Evolutionary conservation across 2,797 vertebrate species (phyloP).

Genomic region (Amazona finschi): DNA sequence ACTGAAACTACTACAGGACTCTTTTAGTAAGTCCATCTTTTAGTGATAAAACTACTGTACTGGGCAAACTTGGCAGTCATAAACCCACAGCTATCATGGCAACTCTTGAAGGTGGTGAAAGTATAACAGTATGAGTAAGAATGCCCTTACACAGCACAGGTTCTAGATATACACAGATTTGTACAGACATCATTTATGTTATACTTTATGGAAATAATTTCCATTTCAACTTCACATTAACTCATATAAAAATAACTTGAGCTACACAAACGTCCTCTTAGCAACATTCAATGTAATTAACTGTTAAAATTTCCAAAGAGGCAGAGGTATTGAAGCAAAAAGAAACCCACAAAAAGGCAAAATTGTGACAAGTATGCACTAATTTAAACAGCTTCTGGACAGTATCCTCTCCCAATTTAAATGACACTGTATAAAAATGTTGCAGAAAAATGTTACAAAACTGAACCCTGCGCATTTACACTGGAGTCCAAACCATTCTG

Average conservation of each 20-base stretch:
- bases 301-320: constrained; percentile 84
- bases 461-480: constrained; percentile 83
- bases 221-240: constrained; percentile 83
- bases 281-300: constrained; percentile 86
- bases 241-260: constrained; percentile 91
- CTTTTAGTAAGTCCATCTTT: constrained; percentile 81
- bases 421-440: constrained; percentile 86
- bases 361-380: constrained; percentile 82
- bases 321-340: constrained; percentile 89
- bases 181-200: constrained; percentile 80
- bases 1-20: constrained; percentile 88
- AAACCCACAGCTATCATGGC: constrained; percentile 77
- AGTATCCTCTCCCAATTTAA: constrained; percentile 89
- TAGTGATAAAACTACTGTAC: constrained; percentile 85
- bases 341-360: constrained; percentile 81
- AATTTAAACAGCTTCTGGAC: constrained; percentile 79
- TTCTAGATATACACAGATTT: constrained; percentile 80
- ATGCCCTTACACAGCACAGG: constrained; percentile 83
- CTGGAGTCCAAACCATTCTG: constrained; percentile 97
- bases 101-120: constrained; percentile 69
- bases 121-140: constrained; percentile 74
- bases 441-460: constrained; percentile 88
- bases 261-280: constrained; percentile 89
- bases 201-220: constrained; percentile 74
- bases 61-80: constrained; percentile 84